Percentiles rank a stretch among this genome's conserved stretches.
phyloP scores from a whole-genome alignment of 2,888 invertebrate species.

The Sinelater perroti region DNA sequence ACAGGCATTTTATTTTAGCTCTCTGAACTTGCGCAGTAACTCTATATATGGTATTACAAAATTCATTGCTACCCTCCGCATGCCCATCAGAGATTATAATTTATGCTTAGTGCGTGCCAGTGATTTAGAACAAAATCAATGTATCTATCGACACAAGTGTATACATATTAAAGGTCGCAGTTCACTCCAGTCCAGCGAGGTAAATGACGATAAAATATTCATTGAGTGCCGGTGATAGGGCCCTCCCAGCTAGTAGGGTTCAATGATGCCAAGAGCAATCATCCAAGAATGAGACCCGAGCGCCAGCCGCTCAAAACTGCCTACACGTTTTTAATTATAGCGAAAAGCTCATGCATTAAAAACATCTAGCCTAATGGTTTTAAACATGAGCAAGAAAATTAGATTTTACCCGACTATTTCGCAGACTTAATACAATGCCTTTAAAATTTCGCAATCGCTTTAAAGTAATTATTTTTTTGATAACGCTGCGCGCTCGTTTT shows the following conservation, averaged over 20 bases:
- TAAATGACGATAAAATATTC: constrained; percentile 30
- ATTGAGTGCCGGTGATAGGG: constrained; percentile 21
- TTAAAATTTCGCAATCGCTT: background rate
- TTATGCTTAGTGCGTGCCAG: too few species aligned
- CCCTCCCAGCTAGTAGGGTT: constrained; percentile 18
- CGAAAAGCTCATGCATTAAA: constrained; percentile 30
- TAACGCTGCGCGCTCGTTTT: background rate
- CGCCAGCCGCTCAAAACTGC: constrained; percentile 24
- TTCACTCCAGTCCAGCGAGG: constrained; percentile 19
- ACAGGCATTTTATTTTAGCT: too few species aligned
- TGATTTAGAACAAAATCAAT: too few species aligned
- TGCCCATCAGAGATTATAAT: too few species aligned
- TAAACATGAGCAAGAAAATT: constrained; percentile 28
- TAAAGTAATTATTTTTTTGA: constrained; percentile 22
- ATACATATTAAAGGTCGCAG: constrained; percentile 11
- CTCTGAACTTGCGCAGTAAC: too few species aligned
- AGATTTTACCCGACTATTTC: constrained; percentile 26
- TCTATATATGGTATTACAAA: too few species aligned
- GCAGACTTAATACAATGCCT: constrained; percentile 22
- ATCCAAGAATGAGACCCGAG: constrained; percentile 27
- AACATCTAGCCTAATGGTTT: constrained; percentile 29
- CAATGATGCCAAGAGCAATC: constrained; percentile 27
- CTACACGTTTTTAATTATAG: constrained; percentile 35
- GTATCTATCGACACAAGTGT: too few species aligned
- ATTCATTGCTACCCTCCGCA: too few species aligned